Evolutionary conservation across 2,797 vertebrate species (phyloP).

Genomic region (Sparus aurata): DNA sequence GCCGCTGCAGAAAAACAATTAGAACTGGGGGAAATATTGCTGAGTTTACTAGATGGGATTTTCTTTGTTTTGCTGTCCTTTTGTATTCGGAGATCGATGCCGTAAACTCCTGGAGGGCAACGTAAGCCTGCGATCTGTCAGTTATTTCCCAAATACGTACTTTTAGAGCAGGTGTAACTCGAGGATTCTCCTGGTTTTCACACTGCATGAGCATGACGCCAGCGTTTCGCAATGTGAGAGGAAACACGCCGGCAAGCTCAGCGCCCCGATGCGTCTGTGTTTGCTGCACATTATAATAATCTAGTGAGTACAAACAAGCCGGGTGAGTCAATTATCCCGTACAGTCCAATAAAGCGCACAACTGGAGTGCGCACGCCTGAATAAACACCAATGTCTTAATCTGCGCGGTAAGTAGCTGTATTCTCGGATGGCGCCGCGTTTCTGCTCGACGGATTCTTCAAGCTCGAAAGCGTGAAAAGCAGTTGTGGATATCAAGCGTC

Average conservation of each 20-base stretch:
- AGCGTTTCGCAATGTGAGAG: background rate
- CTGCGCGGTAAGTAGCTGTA: constrained; percentile 64
- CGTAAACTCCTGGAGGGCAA: background rate
- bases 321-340: constrained; percentile 52
- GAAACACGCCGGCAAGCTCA: constrained; percentile 16
- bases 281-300: constrained; percentile 15
- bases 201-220: background rate
- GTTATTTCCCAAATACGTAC: constrained; percentile 29
- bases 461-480: constrained; percentile 78
- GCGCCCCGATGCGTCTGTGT: background rate
- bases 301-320: constrained; percentile 24
- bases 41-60: background rate
- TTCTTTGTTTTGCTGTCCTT: background rate
- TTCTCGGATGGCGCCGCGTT: constrained; percentile 63
- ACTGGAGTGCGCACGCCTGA: constrained; percentile 13
- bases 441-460: constrained; percentile 72
- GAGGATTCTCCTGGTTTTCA: constrained; percentile 10
- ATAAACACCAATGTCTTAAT: constrained; percentile 63
- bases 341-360: constrained; percentile 51
- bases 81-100: constrained; percentile 7
- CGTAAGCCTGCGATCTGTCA: background rate
- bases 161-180: background rate
- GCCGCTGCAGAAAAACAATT: background rate
- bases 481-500: constrained; percentile 79
- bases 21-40: background rate